Base-by-base conservation (phyloP, 1,140 invertebrate genomes). In the Drosophila rhopaloa region DNA sequence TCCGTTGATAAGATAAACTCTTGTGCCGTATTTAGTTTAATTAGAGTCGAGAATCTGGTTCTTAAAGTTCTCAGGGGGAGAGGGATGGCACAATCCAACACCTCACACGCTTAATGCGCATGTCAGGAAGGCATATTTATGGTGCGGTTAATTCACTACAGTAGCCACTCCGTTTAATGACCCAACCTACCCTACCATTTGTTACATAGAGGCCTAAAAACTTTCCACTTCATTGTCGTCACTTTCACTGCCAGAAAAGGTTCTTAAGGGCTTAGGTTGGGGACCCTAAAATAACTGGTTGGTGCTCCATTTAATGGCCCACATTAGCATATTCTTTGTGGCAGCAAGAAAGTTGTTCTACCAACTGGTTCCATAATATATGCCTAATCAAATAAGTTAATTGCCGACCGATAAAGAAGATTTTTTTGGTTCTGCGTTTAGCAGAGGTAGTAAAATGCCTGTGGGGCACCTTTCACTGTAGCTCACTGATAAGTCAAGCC, bases 1-100 rank as follows among this genome's bases (percentile, higher is more conserved):
- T 24, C 40, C 43, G 13, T 11, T 40, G 84, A 88, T 88, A 77
- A 88, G 83, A 88, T 88, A 89, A 88, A 88, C 76, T 76, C 72
- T 65, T 43, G 37, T n/a, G 65, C 60, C 29, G 13, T 54, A 48
- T 71, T 74, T 68, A 55, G 73, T 77, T 77, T 72, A 76, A 88
- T 88, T 78, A 63, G 44, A 54, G 55, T 62, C 43, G 47, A 48
- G 72, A 70, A 68, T 55, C 13, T 27, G 9, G 54, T 55, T 70
- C 24, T 41, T 35, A 0, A 10, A n/a, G 11, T 43, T 7, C n/a
- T 9, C 3, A 6, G n/a, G 9, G 43, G 14, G 16, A 16, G 16
- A 1, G 29, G 10, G 13, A 4, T 4, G 13, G 24, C 7, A 37
- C 44, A 8, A 32, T 11, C 37, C 58, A 41, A 27, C 57, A 43